Evolutionary conservation across 2,113 vertebrate species (phyloP).

Genomic region (Campylomormyrus tamandua): DNA sequence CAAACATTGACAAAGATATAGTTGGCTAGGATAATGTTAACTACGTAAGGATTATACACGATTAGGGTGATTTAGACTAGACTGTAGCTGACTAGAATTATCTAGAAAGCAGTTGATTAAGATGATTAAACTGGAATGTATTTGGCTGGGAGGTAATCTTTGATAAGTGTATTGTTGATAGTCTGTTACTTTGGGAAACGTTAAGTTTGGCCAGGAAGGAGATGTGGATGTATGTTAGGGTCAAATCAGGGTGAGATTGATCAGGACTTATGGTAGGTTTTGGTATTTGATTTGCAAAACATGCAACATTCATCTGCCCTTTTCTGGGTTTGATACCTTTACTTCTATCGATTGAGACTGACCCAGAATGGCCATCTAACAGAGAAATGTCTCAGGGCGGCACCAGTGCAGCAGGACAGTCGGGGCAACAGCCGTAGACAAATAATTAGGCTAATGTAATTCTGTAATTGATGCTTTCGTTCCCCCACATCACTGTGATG

Average conservation of each 20-base stretch:
- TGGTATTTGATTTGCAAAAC: not conserved
- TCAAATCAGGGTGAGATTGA: not conserved
- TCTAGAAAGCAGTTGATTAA: not conserved
- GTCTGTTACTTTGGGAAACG: not conserved
- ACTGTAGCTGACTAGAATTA: not conserved
- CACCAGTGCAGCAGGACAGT: not conserved
- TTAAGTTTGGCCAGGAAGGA: not conserved
- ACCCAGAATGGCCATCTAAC: not conserved
- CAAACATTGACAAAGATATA: slow-evolving; percentile 1
- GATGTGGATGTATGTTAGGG: not conserved
- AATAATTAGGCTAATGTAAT: slow-evolving; percentile 1
- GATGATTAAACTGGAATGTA: not conserved
- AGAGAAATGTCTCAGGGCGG: not conserved
- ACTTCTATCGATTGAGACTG: not conserved
- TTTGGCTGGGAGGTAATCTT: not conserved
- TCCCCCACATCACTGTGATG: not conserved
- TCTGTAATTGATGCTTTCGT: not conserved
- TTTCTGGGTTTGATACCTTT: not conserved
- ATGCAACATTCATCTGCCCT: not conserved
- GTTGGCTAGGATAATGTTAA: not conserved
- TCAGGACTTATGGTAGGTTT: not conserved
- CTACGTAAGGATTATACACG: not conserved
- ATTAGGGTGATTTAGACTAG: not conserved
- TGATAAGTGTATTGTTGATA: not conserved
- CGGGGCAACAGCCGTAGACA: not conserved